phyloP scores from a whole-genome alignment of 2,113 vertebrate genomes.

The Ceyx melanurus region DNA sequence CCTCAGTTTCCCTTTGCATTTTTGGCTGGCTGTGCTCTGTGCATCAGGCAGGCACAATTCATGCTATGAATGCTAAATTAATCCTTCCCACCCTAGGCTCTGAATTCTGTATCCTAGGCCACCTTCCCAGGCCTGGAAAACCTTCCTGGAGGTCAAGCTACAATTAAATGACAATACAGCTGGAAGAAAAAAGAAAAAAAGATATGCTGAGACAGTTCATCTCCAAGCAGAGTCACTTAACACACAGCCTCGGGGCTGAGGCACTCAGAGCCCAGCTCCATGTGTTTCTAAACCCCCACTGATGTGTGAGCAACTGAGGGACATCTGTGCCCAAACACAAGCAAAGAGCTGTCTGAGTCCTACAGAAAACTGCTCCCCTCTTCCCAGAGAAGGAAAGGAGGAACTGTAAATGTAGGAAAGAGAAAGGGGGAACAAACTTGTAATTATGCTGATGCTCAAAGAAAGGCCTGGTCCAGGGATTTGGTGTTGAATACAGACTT shows the following conservation, averaged over 20 bases:
- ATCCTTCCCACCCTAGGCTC: background rate
- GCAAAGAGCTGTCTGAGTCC: background rate
- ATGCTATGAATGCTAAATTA: background rate
- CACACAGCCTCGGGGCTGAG: background rate
- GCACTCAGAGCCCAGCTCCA: background rate
- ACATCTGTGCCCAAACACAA: background rate
- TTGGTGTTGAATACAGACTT: background rate
- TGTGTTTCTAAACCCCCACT: background rate
- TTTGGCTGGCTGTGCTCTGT: background rate
- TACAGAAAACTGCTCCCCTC: background rate
- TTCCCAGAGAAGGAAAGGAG: background rate
- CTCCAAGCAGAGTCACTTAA: background rate
- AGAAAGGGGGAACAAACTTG: background rate
- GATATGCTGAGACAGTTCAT: background rate
- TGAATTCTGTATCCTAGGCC: background rate
- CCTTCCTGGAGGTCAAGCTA: background rate
- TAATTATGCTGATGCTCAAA: accelerated
- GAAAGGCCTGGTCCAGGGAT: background rate
- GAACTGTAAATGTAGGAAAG: background rate
- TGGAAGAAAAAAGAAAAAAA: background rate
- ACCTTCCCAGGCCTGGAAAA: background rate
- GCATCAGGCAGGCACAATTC: accelerated
- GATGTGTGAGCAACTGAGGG: accelerated
- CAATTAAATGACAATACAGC: background rate
- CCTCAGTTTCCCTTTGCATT: background rate